Conservation (phyloP, 2,797 vertebrate genomes). For the Sphenodon punctatus region DNA sequence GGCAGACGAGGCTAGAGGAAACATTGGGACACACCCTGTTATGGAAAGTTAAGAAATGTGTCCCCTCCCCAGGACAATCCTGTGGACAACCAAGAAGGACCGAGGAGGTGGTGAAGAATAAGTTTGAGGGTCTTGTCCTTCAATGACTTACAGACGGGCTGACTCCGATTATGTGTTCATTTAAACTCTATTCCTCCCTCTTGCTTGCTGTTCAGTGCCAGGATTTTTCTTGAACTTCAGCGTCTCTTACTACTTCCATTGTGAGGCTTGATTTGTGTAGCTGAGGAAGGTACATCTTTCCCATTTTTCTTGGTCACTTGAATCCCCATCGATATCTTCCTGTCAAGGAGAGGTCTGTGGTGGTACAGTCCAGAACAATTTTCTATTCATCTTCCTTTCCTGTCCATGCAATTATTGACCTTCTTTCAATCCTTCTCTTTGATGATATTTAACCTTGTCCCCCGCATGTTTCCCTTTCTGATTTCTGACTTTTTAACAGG, state of each 20-base stretch:
- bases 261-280: constrained; percentile 9
- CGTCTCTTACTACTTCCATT: constrained; percentile 7
- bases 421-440: constrained; percentile 75
- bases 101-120: no score
- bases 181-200: background rate
- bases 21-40: no score
- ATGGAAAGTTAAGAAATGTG: no score
- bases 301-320: constrained; percentile 57
- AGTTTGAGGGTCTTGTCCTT: no score
- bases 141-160: no score
- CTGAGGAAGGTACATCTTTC: constrained; percentile 50
- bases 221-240: constrained; percentile 28
- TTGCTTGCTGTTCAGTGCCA: background rate
- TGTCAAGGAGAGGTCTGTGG: constrained; percentile 42
- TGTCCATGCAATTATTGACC: constrained; percentile 76
- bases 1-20: no score
- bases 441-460: constrained; percentile 78
- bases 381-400: constrained; percentile 73
- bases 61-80: no score
- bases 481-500: constrained; percentile 76
- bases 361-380: constrained; percentile 53
- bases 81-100: no score
- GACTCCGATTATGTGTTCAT: no score
- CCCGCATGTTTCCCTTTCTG: constrained; percentile 68
- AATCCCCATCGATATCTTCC: constrained; percentile 60